Percentiles rank a stretch among this genome's conserved stretches.
Conservation (phyloP, 2,888 invertebrate species). For the Chrysina gloriosa region DNA sequence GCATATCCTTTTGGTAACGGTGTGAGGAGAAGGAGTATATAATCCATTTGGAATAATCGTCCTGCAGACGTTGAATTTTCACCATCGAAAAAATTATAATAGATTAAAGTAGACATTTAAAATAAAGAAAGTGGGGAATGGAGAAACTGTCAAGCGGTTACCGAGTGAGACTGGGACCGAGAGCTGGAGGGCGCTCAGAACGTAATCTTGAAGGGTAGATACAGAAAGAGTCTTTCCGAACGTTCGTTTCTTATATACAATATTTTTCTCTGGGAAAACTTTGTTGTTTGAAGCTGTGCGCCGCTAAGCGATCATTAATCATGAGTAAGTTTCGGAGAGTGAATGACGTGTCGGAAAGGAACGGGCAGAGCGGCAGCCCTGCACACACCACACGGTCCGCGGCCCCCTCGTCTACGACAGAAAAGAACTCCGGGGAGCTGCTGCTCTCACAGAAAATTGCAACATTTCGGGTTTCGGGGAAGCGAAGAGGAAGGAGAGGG, state of each 20-base stretch:
- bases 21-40: background rate
- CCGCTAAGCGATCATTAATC: conserved; percentile 70
- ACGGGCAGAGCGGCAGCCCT: conserved; percentile 34
- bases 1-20: background rate
- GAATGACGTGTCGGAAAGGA: conserved; percentile 65
- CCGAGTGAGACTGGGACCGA: conserved; percentile 49
- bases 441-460: conserved; percentile 64
- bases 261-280: conserved; percentile 72
- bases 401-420: conserved; percentile 56
- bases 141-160: conserved; percentile 52
- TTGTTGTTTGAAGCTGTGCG: conserved; percentile 72
- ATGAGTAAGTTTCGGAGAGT: conserved; percentile 69
- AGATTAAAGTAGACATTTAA: conserved; percentile 50
- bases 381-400: conserved; percentile 54
- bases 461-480: conserved; percentile 60
- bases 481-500: background rate
- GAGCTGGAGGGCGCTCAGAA: conserved; percentile 55
- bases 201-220: conserved; percentile 67
- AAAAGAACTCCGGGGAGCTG: conserved; percentile 64
- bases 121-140: conserved; percentile 53
- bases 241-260: conserved; percentile 66
- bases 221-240: conserved; percentile 65
- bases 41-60: conserved; percentile 23
- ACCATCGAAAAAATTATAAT: conserved; percentile 35
- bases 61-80: conserved; percentile 25